phyloP scores from a whole-genome alignment of 2,113 vertebrate genomes.

The Brachypodius melanocephalos region DNA sequence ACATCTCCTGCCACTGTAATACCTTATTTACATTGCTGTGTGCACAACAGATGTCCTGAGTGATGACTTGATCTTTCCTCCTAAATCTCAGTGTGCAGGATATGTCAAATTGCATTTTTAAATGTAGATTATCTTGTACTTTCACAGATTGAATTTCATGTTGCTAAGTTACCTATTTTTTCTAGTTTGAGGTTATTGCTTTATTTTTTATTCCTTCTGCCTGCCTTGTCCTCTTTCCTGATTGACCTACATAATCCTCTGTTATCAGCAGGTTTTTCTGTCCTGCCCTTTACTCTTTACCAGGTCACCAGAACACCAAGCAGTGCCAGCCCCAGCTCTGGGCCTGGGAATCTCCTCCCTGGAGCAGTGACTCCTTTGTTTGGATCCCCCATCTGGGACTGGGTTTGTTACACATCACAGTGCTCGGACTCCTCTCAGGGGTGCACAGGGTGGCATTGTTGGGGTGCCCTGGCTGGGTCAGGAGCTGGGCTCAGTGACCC shows the following conservation, averaged over 20 bases:
- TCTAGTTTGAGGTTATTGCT: neutral
- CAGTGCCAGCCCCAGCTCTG: neutral
- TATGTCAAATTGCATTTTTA: neutral
- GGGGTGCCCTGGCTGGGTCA: neutral
- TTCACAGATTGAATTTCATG: neutral
- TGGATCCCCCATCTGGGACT: fast-evolving
- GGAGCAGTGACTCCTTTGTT: neutral
- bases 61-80: neutral
- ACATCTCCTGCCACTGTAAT: neutral
- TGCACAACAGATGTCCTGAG: neutral
- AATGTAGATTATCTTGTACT: slow-evolving; percentile 3
- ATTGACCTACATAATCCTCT: neutral
- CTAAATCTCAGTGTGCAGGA: neutral
- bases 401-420: fast-evolving
- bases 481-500: neutral
- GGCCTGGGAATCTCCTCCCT: neutral
- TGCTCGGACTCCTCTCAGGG: neutral
- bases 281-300: neutral
- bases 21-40: neutral
- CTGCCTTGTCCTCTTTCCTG: neutral
- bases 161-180: slow-evolving; percentile 48
- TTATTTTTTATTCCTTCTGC: neutral
- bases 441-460: fast-evolving
- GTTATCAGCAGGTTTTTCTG: neutral
- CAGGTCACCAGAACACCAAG: neutral